Conservation (phyloP, 2,113 vertebrate species). For the Protobothrops mucrosquamatus region DNA sequence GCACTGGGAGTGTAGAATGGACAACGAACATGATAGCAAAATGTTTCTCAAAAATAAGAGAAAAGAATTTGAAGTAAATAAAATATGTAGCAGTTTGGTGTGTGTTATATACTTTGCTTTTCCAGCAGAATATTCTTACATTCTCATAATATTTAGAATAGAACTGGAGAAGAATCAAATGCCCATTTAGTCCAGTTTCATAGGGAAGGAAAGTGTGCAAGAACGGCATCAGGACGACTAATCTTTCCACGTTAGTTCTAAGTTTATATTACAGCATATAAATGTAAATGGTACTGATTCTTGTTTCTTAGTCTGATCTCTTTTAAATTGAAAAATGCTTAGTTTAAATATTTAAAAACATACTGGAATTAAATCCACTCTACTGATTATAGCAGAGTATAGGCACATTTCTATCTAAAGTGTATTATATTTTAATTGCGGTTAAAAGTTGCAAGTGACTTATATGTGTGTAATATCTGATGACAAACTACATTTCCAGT, state of each 20-base stretch:
- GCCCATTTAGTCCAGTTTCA: not conserved
- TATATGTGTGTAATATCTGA: not conserved
- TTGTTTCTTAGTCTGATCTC: not conserved
- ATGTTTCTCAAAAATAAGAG: not conserved
- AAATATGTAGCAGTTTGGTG: not conserved
- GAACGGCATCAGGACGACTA: no score
- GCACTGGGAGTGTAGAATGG: constrained; percentile 68
- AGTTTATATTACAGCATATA: not conserved
- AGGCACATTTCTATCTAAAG: not conserved
- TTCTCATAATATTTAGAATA: not conserved
- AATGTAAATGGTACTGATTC: not conserved
- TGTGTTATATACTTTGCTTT: not conserved
- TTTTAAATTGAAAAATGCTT: not conserved
- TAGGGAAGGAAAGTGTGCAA: not conserved
- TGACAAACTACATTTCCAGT: not conserved
- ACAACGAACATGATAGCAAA: not conserved
- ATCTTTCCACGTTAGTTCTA: not conserved
- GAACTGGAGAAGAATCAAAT: not conserved
- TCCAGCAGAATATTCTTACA: not conserved
- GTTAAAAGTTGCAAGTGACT: not conserved
- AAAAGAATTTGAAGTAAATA: not conserved
- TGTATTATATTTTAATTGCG: not conserved
- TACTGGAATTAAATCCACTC: not conserved
- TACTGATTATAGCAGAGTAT: not conserved
- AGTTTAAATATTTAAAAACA: not conserved